Evolutionary conservation across 1,140 invertebrate species (phyloP).

Genomic region (Dreissena rostriformis): DNA sequence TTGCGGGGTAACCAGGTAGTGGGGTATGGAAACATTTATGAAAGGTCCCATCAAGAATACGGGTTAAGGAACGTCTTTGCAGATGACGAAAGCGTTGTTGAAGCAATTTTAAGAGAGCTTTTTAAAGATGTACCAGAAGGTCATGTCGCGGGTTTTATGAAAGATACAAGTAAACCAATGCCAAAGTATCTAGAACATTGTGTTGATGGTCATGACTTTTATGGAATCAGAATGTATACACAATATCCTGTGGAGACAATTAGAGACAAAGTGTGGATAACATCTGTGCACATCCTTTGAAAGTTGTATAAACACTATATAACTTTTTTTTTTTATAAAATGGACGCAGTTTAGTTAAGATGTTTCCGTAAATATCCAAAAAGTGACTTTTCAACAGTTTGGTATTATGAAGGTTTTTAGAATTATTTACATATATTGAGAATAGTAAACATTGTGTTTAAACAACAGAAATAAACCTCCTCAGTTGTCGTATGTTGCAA

Average conservation of each 20-base stretch:
- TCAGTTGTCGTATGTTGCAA: too few species aligned
- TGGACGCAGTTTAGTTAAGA: too few species aligned
- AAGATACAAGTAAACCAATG: not conserved
- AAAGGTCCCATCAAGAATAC: not conserved
- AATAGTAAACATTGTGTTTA: too few species aligned
- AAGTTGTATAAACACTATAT: not conserved
- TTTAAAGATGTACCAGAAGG: not conserved
- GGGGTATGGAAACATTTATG: not conserved
- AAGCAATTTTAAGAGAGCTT: not conserved
- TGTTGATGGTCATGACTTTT: not conserved
- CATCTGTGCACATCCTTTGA: not conserved
- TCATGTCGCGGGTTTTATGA: not conserved
- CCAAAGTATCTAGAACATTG: not conserved
- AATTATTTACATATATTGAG: too few species aligned
- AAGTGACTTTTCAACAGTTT: too few species aligned
- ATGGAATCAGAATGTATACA: not conserved
- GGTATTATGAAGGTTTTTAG: too few species aligned
- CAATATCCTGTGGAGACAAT: not conserved
- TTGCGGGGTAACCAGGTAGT: not conserved
- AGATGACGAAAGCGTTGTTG: not conserved
- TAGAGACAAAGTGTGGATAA: not conserved
- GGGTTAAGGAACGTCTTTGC: slow-evolving; percentile 4
- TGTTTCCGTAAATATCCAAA: too few species aligned
- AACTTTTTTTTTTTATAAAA: not conserved
- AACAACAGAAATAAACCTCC: too few species aligned